These are phyloP conservation scores for Halesus radiatus DNA, from an alignment of 1,140 invertebrate genomes.

Conservation along the genomic window DNA sequence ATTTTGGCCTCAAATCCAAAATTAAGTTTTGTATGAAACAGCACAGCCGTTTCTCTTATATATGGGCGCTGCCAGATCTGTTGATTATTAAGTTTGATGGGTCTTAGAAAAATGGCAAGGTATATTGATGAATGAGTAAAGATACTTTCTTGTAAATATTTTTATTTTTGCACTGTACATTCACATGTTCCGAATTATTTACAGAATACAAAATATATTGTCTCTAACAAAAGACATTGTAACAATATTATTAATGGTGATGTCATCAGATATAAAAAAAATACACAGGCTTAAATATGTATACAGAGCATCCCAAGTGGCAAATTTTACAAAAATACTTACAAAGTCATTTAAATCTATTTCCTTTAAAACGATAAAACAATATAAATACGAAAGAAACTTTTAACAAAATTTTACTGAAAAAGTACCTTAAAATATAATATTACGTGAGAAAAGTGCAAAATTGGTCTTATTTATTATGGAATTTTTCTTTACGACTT, in stretches of 20 bases:
- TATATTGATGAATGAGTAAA: neutral
- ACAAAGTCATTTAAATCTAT: constrained; percentile 27
- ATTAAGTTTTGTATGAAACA: too few relatives aligned
- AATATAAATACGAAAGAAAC: constrained; percentile 40
- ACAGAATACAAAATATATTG: constrained; percentile 55
- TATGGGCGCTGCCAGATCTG: too few relatives aligned
- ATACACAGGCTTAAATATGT: constrained; percentile 22
- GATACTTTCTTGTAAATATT: constrained; percentile 37
- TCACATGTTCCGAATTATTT: constrained; percentile 52
- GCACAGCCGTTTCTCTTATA: too few relatives aligned
- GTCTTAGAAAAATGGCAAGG: too few relatives aligned
- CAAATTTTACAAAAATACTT: constrained; percentile 44
- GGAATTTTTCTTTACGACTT: constrained; percentile 24
- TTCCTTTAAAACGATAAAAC: constrained; percentile 46
- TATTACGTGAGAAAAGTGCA: neutral
- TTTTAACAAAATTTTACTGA: constrained; percentile 29
- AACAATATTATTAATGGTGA: constrained; percentile 23
- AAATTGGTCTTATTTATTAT: constrained; percentile 35
- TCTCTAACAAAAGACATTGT: constrained; percentile 39
- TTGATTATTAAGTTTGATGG: too few relatives aligned
- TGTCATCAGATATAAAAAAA: constrained; percentile 24
- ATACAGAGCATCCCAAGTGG: constrained; percentile 1
- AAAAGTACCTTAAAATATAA: constrained; percentile 14
- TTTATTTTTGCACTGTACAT: constrained; percentile 54
- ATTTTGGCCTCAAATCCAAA: too few relatives aligned